Conservation (phyloP, 2,888 invertebrate species). For the Calliopum simillimum region DNA sequence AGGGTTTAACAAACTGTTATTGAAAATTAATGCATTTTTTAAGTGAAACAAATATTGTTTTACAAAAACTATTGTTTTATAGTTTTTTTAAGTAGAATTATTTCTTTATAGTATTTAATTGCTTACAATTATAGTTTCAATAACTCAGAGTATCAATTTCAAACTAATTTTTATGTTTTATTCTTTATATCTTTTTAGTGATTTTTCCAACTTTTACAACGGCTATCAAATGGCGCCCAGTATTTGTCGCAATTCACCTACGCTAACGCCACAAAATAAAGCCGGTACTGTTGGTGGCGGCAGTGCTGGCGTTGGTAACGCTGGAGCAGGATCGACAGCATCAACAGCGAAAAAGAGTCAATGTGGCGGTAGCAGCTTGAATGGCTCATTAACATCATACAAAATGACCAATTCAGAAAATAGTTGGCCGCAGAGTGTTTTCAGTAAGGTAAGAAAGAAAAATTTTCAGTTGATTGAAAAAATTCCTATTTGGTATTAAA, state of each 20-base stretch:
- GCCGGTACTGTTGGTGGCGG: conserved; percentile 47
- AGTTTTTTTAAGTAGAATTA: too few species aligned
- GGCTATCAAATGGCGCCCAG: conserved; percentile 70
- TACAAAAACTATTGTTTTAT: too few species aligned
- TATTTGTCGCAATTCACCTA: conserved; percentile 63
- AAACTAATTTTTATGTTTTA: conserved; percentile 27
- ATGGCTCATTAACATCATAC: conserved; percentile 62
- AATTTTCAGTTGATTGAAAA: not conserved
- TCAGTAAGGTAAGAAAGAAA: conserved; percentile 56
- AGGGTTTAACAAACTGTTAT: too few species aligned
- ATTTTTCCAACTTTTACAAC: conserved; percentile 66
- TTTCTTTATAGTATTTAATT: conserved; percentile 35
- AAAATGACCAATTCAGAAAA: conserved; percentile 64
- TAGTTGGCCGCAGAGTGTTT: conserved; percentile 64
- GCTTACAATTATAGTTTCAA: not conserved
- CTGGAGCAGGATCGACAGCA: conserved; percentile 44
- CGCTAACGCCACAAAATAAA: conserved; percentile 53
- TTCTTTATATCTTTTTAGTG: conserved; percentile 63
- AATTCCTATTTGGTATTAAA: too few species aligned
- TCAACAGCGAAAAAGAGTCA: conserved; percentile 52
- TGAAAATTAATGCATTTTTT: too few species aligned
- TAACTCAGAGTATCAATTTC: not conserved
- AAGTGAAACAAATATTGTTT: too few species aligned
- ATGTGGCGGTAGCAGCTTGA: conserved; percentile 58
- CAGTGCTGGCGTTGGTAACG: conserved; percentile 35